Conservation (phyloP, 2,797 vertebrate species). For the Coccyzus lansbergi region DNA sequence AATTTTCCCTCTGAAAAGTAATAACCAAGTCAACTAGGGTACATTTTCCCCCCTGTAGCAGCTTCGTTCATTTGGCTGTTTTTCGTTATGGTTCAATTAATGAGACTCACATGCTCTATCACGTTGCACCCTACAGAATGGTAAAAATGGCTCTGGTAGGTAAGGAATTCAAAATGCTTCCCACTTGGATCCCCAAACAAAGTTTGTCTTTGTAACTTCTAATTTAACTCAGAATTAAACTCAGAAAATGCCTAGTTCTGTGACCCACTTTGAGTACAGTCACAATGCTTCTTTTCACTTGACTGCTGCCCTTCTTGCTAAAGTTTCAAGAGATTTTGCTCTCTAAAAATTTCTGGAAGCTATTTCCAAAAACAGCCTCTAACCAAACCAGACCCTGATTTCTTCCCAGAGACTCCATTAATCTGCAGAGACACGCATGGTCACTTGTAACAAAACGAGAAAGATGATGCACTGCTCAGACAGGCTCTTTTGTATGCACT, state of each 20-base stretch:
- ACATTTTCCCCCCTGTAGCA: neutral
- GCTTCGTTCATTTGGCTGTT: neutral
- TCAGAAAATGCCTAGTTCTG: neutral
- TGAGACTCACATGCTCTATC: accelerated
- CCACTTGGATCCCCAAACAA: neutral
- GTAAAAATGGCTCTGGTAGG: neutral
- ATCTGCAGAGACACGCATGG: neutral
- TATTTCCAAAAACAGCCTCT: slow-evolving; percentile 25
- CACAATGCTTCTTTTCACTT: neutral
- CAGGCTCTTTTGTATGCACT: neutral
- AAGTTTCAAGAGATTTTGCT: neutral
- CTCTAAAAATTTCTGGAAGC: slow-evolving; percentile 10
- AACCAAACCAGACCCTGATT: slow-evolving; percentile 12
- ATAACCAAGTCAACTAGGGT: neutral
- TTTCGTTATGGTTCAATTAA: neutral
- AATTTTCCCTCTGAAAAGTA: neutral
- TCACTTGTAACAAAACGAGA: slow-evolving; percentile 26
- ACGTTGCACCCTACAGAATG: neutral
- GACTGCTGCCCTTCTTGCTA: neutral
- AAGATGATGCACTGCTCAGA: neutral
- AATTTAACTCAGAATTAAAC: neutral
- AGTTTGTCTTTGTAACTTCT: neutral
- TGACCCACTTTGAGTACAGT: neutral
- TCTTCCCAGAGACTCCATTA: neutral
- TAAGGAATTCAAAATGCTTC: neutral